A percentile compares a stretch with the other conserved stretches of the same genome.
These are phyloP conservation scores for Poicephalus meyeri DNA, from an alignment of 2,113 vertebrate genomes.

Conservation along the genomic window DNA sequence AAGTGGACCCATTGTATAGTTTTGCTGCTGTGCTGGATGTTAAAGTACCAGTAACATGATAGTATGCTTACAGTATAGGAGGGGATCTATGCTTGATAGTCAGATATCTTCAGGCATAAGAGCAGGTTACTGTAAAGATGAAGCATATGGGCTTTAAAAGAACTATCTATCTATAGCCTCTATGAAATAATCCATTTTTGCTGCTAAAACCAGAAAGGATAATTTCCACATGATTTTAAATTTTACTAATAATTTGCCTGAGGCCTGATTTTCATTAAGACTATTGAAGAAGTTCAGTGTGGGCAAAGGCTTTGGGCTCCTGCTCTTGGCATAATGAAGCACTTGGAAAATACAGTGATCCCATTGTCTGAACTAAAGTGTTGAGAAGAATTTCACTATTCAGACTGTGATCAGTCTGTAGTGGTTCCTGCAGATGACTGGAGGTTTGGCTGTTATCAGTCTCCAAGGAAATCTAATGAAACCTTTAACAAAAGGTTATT, in stretches of 20 bases:
- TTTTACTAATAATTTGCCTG: slow-evolving; percentile 6
- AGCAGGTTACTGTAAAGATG: background rate
- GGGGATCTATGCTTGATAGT: background rate
- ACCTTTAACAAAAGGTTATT: slow-evolving; percentile 45
- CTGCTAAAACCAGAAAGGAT: background rate
- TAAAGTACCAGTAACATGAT: background rate
- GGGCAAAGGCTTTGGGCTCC: background rate
- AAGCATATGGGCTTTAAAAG: background rate
- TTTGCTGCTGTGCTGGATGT: background rate
- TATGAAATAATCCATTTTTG: background rate
- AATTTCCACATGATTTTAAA: background rate
- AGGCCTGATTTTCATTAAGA: background rate
- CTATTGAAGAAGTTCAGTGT: background rate
- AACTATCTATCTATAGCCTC: background rate
- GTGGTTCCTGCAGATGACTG: background rate
- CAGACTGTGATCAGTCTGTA: background rate
- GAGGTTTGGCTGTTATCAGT: slow-evolving; percentile 34
- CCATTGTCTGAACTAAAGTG: background rate
- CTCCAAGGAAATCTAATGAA: slow-evolving; percentile 13
- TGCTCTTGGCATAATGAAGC: background rate
- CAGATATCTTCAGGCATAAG: background rate
- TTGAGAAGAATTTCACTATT: background rate
- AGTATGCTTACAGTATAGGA: background rate
- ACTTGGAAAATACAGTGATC: background rate
- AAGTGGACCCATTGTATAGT: background rate